These are phyloP conservation scores for Paradoxurus hermaphroditus DNA, from an alignment of 2,113 vertebrate genomes.

Conservation along the genomic window DNA sequence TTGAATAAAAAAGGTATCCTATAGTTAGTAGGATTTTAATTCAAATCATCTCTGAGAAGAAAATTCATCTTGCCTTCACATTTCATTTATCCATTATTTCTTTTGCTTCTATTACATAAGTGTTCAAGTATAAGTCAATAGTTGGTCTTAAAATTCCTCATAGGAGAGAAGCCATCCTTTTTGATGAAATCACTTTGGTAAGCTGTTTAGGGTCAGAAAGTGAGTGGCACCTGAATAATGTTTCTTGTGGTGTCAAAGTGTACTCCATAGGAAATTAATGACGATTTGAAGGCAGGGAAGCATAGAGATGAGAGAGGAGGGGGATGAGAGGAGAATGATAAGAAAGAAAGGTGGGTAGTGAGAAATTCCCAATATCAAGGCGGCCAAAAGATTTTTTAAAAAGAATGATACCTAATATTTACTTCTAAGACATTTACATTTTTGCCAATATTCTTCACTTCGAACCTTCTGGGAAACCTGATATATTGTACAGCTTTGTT, in stretches of 20 bases:
- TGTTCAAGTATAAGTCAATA: background rate
- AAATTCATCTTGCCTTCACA: conserved; percentile 8
- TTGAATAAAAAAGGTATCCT: background rate
- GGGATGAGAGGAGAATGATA: background rate
- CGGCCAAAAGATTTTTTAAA: background rate
- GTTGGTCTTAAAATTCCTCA: background rate
- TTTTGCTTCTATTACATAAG: background rate
- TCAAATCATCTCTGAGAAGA: background rate
- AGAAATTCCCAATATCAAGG: background rate
- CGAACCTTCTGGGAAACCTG: background rate
- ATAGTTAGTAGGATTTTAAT: conserved; percentile 18
- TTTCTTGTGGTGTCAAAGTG: background rate
- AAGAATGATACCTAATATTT: background rate
- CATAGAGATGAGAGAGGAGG: background rate
- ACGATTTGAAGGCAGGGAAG: background rate
- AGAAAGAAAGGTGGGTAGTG: background rate
- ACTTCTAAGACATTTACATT: conserved; percentile 3
- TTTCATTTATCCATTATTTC: conserved; percentile 16
- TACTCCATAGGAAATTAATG: background rate
- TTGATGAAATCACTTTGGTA: conserved; percentile 22
- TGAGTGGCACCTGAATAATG: background rate
- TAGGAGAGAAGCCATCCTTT: background rate
- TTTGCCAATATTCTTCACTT: conserved; percentile 4
- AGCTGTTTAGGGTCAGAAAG: background rate
- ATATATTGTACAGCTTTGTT: background rate